A percentile compares a stretch with the other conserved stretches of the same genome.
Evolutionary conservation across 1,140 invertebrate species (phyloP).

Genomic region (Meloidogyne floridensis): DNA sequence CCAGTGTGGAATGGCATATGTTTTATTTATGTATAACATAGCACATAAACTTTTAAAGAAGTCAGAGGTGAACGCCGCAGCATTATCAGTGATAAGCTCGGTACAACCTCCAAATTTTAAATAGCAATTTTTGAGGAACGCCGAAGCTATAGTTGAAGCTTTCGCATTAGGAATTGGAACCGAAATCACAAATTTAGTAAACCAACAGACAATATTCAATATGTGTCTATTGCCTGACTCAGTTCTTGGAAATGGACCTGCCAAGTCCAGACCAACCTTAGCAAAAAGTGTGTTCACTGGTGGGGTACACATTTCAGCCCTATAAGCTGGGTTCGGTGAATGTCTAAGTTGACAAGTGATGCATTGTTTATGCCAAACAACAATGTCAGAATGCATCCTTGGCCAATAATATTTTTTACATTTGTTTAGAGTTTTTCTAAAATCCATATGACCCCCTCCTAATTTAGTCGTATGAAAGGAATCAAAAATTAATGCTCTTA

Average conservation of each 20-base stretch:
- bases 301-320: constrained; percentile 11
- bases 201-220: too few species aligned
- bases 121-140: constrained; percentile 14
- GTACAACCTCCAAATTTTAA: constrained; percentile 26
- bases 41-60: constrained; percentile 32
- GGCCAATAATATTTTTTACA: constrained; percentile 34
- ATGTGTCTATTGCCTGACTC: constrained; percentile 2
- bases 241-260: constrained; percentile 22
- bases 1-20: constrained; percentile 27
- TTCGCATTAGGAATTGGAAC: too few species aligned
- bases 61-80: constrained; percentile 18
- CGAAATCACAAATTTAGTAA: too few species aligned
- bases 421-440: constrained; percentile 29
- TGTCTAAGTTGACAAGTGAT: constrained; percentile 30
- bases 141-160: too few species aligned
- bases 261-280: constrained; percentile 19
- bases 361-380: constrained; percentile 17
- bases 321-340: constrained; percentile 3
- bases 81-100: constrained; percentile 33
- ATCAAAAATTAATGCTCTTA: constrained; percentile 22
- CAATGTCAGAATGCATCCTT: constrained; percentile 25
- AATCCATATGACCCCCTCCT: constrained; percentile 23
- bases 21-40: constrained; percentile 25
- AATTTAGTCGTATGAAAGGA: constrained; percentile 21
- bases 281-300: background rate